Evolutionary conservation across 2,888 invertebrate species (phyloP).

Genomic region (Drosophila kanekoi): DNA sequence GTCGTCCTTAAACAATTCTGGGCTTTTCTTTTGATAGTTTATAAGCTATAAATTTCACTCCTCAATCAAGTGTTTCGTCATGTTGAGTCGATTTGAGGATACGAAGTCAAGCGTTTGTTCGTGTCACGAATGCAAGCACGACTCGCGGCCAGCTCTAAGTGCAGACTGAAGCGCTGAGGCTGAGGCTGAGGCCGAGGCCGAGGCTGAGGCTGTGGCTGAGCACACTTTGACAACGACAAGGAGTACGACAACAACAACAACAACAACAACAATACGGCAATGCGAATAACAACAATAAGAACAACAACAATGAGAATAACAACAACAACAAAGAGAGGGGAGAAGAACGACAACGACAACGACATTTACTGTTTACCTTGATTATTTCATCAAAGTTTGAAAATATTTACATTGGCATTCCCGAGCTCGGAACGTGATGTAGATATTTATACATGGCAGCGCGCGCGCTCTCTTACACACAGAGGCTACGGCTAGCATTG

Average conservation of each 20-base stretch:
- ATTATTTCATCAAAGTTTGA: slow-evolving; percentile 78
- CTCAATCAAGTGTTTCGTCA: background rate
- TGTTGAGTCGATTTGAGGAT: no score
- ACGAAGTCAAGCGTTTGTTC: background rate
- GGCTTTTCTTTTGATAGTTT: no score
- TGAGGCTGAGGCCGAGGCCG: background rate
- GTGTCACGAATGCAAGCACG: slow-evolving; percentile 10
- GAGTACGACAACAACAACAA: slow-evolving; percentile 12
- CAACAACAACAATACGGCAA: slow-evolving; percentile 10
- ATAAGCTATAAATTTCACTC: background rate
- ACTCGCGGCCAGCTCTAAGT: slow-evolving; percentile 1
- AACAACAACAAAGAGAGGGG: slow-evolving; percentile 3
- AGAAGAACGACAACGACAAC: slow-evolving; percentile 29
- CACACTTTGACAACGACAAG: slow-evolving; percentile 22
- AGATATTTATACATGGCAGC: slow-evolving; percentile 75
- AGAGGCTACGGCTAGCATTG: no score
- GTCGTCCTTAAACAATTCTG: no score
- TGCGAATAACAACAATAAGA: slow-evolving; percentile 8
- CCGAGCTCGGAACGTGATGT: slow-evolving; percentile 78
- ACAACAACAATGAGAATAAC: slow-evolving; percentile 6
- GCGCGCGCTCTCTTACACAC: background rate
- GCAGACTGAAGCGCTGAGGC: slow-evolving; percentile 2
- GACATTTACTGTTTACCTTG: slow-evolving; percentile 79
- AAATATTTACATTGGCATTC: slow-evolving; percentile 78
- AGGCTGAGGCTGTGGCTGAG: background rate